phyloP scores from a whole-genome alignment of 2,797 vertebrate genomes.

The Neosilurus hyrtlii region DNA sequence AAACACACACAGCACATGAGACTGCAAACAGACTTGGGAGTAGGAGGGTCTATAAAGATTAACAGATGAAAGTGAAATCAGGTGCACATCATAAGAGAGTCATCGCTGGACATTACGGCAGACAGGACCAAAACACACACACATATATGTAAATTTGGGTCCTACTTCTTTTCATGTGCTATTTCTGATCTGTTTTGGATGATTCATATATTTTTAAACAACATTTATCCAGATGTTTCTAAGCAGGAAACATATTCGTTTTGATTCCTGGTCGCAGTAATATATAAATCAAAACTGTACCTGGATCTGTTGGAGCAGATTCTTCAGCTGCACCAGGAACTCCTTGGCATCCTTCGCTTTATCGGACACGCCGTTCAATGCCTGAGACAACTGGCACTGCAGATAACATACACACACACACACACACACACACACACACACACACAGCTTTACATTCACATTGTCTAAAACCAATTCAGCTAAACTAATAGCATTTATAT shows the following conservation, averaged over 20 bases:
- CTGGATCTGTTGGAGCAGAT: constrained; percentile 97
- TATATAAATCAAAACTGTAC: constrained; percentile 61
- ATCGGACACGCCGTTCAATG: constrained; percentile 92
- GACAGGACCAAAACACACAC: too few relatives aligned
- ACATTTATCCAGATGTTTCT: background rate
- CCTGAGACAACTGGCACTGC: constrained; percentile 94
- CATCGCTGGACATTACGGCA: too few relatives aligned
- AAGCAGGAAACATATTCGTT: background rate
- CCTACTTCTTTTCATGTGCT: too few relatives aligned
- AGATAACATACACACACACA: constrained; percentile 48
- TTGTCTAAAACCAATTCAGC: background rate
- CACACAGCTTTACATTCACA: background rate
- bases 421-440: constrained; percentile 18
- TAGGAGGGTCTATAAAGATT: background rate
- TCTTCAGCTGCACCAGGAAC: constrained; percentile 94
- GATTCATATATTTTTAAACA: background rate
- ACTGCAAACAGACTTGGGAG: background rate
- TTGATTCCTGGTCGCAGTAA: background rate
- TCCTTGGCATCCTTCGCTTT: constrained; percentile 98
- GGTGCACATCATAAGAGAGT: too few relatives aligned
- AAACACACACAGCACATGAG: background rate
- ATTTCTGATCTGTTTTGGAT: background rate
- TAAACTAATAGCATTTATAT: background rate
- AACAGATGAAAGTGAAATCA: background rate
- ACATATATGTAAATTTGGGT: background rate